phyloP scores from a whole-genome alignment of 1,140 invertebrate species.

The Trichonephila inaurata region DNA sequence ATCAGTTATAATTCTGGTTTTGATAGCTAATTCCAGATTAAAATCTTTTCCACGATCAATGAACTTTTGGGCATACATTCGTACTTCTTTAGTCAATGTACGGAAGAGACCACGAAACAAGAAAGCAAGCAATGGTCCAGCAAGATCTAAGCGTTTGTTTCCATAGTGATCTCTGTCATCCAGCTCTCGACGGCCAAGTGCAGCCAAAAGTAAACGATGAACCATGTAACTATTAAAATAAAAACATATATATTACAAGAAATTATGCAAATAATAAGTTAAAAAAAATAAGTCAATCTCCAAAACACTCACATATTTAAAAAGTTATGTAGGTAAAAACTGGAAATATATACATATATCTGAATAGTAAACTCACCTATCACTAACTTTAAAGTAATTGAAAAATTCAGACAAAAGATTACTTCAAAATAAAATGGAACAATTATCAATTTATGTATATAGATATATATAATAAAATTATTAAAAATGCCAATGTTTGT shows the following conservation, averaged over 20 bases:
- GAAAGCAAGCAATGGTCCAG: constrained; percentile 93
- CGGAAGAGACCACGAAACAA: constrained; percentile 87
- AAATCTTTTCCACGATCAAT: constrained; percentile 99
- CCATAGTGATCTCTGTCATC: constrained; percentile 99
- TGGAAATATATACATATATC: too few relatives aligned
- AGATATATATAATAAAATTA: too few relatives aligned
- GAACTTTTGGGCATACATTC: constrained; percentile 99
- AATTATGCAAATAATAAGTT: too few relatives aligned
- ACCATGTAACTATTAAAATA: constrained; percentile 92
- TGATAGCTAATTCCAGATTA: constrained; percentile 97
- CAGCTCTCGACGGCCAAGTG: constrained; percentile 95
- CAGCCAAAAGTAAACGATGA: constrained; percentile 94
- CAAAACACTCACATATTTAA: too few relatives aligned
- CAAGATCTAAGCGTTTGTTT: constrained; percentile 98
- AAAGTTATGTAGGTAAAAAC: too few relatives aligned
- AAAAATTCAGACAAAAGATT: too few relatives aligned
- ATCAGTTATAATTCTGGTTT: constrained; percentile 98
- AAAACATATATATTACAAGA: neutral
- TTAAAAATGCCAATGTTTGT: too few relatives aligned
- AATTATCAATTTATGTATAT: too few relatives aligned
- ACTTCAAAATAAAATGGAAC: too few relatives aligned
- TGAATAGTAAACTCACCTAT: too few relatives aligned
- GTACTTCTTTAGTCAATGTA: constrained; percentile 96
- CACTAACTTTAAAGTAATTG: too few relatives aligned
- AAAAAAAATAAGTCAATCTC: too few relatives aligned